These are phyloP conservation scores for Drosophila bunnanda DNA, from an alignment of 2,888 invertebrate genomes.

Conservation along the genomic window DNA sequence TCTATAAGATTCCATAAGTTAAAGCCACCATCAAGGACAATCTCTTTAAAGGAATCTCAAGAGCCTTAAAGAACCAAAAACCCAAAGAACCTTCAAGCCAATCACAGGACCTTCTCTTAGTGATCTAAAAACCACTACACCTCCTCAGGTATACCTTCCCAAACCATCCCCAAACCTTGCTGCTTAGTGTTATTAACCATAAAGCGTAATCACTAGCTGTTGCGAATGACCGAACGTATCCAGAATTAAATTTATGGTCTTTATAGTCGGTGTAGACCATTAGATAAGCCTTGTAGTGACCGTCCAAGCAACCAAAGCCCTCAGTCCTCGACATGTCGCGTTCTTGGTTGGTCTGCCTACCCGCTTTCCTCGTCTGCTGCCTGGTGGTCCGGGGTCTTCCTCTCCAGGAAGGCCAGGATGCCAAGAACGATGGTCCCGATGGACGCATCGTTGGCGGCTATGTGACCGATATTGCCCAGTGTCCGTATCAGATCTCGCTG, in stretches of 20 bases:
- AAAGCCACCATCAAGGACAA: rapidly evolving
- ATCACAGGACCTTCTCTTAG: neutral
- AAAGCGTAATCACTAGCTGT: constrained; percentile 30
- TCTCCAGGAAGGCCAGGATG: constrained; percentile 37
- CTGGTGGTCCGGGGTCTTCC: constrained; percentile 44
- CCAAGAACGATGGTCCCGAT: constrained; percentile 12
- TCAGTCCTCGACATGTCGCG: constrained; percentile 55
- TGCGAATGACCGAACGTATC: constrained; percentile 38
- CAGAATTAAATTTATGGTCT: constrained; percentile 40
- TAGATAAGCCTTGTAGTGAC: constrained; percentile 28
- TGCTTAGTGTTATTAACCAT: constrained; percentile 20
- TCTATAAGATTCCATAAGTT: neutral
- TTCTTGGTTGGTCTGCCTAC: constrained; percentile 24
- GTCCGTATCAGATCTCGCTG: constrained; percentile 78
- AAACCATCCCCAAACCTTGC: constrained; percentile 5
- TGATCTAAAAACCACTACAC: rapidly evolving
- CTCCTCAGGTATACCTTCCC: neutral
- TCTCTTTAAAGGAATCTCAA: neutral
- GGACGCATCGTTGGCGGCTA: constrained; percentile 80
- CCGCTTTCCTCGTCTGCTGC: constrained; percentile 15
- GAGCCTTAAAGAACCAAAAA: too few species aligned
- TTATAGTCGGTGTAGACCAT: constrained; percentile 22
- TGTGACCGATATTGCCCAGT: constrained; percentile 59
- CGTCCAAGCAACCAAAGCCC: neutral
- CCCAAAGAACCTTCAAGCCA: too few species aligned